phyloP scores from a whole-genome alignment of 2,113 vertebrate species.

The Taurulus bubalis region DNA sequence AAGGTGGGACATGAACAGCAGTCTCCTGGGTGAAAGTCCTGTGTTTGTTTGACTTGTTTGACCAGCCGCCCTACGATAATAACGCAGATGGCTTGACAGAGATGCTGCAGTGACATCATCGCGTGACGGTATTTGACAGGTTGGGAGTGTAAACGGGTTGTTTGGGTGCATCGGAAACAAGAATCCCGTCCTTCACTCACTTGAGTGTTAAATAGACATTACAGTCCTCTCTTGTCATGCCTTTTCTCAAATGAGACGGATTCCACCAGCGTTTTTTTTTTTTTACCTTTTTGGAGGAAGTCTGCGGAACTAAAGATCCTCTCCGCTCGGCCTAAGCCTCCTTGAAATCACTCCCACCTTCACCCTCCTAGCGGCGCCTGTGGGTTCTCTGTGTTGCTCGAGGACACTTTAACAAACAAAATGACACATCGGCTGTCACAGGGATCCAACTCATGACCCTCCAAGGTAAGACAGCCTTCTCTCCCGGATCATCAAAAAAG shows the following conservation, averaged over 20 bases:
- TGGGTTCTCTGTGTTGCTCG: conserved; percentile 24
- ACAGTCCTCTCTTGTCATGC: background rate
- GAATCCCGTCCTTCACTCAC: background rate
- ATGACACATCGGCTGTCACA: conserved; percentile 29
- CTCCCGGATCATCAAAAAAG: conserved; percentile 26
- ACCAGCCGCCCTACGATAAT: too few relatives aligned
- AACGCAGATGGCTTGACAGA: too few relatives aligned
- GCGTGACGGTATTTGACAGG: too few relatives aligned
- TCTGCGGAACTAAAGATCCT: conserved; percentile 43
- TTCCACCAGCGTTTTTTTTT: conserved; percentile 34
- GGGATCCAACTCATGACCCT: conserved; percentile 32
- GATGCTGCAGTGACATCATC: too few relatives aligned
- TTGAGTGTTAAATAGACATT: background rate
- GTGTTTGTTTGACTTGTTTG: too few relatives aligned
- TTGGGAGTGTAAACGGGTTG: too few relatives aligned
- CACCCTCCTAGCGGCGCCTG: background rate
- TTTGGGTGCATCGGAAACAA: too few relatives aligned
- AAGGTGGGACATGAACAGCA: too few relatives aligned
- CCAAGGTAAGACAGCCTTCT: background rate
- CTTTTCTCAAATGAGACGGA: too few relatives aligned
- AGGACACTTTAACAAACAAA: conserved; percentile 27
- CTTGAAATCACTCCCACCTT: conserved; percentile 53
- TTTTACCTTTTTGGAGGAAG: conserved; percentile 19
- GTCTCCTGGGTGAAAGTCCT: too few relatives aligned
- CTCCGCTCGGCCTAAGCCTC: conserved; percentile 39